A percentile compares a stretch with the other conserved stretches of the same genome.
Conservation (phyloP, 2,113 vertebrate genomes). For the Clupea harengus region DNA sequence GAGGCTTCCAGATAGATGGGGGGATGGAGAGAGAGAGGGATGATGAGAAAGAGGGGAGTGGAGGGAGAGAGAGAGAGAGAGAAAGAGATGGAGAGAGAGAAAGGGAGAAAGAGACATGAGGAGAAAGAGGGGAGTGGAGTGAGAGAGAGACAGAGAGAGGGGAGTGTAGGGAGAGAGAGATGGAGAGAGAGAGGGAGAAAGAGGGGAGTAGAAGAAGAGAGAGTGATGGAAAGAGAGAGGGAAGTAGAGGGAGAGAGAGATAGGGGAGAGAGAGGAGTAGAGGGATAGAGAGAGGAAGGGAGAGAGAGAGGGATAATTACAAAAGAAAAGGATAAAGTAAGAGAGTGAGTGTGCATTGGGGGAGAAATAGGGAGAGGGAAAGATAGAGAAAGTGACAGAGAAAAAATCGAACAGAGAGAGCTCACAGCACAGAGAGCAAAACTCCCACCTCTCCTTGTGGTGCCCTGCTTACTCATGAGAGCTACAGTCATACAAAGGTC, state of each 20-base stretch:
- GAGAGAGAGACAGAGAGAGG: neutral
- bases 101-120: neutral
- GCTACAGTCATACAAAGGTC: neutral
- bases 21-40: neutral
- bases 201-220: too few species aligned
- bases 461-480: neutral
- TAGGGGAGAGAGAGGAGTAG: too few species aligned
- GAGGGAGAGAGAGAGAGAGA: neutral
- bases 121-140: neutral
- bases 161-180: neutral
- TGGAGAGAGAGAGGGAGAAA: too few species aligned
- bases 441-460: neutral
- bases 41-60: neutral
- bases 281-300: too few species aligned
- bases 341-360: too few species aligned
- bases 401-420: neutral
- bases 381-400: neutral
- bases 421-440: neutral
- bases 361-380: neutral
- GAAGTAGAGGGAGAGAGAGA: too few species aligned
- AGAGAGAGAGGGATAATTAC: neutral
- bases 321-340: too few species aligned
- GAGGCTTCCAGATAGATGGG: neutral
- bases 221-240: too few species aligned
- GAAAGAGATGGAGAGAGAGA: neutral